Conservation (phyloP, 2,888 invertebrate genomes). For the Nyleta sp. region DNA sequence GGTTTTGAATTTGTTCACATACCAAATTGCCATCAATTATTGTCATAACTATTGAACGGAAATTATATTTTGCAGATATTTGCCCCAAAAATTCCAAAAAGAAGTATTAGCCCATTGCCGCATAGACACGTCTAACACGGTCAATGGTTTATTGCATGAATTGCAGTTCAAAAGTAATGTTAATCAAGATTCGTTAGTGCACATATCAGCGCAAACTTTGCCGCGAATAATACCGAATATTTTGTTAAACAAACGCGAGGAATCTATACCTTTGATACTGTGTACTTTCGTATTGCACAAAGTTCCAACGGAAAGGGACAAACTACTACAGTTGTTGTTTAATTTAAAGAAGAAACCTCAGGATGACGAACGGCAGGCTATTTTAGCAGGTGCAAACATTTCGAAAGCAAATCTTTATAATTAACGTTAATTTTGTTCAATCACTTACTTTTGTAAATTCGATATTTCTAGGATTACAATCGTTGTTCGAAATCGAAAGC, state of each 20-base stretch:
- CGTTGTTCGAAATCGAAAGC: constrained; percentile 83
- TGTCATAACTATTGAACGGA: too few relatives aligned
- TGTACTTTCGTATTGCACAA: constrained; percentile 86
- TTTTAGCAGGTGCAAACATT: constrained; percentile 83
- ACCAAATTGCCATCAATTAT: too few relatives aligned
- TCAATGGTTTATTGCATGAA: constrained; percentile 79
- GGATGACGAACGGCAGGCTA: constrained; percentile 85
- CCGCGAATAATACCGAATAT: constrained; percentile 88
- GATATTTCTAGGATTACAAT: constrained; percentile 80
- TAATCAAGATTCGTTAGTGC: constrained; percentile 82
- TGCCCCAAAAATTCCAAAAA: constrained; percentile 84
- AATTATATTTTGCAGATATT: constrained; percentile 79
- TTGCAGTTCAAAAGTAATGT: constrained; percentile 77
- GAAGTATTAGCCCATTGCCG: constrained; percentile 84
- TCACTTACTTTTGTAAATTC: too few relatives aligned
- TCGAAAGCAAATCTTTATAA: too few relatives aligned
- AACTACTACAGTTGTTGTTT: constrained; percentile 86
- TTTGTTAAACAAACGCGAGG: constrained; percentile 87
- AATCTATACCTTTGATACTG: constrained; percentile 87
- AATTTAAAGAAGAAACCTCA: constrained; percentile 89
- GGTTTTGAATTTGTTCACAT: constrained; percentile 60
- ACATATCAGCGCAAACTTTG: constrained; percentile 84
- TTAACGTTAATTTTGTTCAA: too few relatives aligned
- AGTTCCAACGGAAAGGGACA: constrained; percentile 85
- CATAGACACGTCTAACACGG: constrained; percentile 78